Conservation (phyloP, 2,888 invertebrate genomes). For the Steinernema hermaphroditum region DNA sequence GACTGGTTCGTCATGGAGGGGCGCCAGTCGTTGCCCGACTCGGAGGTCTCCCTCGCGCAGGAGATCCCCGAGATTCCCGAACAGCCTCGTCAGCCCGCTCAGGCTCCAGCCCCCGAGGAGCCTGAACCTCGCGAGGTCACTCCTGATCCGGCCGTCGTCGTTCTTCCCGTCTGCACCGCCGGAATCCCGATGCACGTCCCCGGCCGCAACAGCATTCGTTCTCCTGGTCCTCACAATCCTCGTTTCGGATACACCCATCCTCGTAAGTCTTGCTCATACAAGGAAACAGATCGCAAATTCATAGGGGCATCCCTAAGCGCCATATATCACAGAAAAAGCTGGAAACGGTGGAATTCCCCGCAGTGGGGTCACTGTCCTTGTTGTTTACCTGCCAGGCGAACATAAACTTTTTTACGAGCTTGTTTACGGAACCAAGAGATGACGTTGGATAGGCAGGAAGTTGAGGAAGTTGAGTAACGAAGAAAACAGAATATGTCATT, state of each 20-base stretch:
- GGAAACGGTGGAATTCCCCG: no score
- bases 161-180: constrained; percentile 2
- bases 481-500: no score
- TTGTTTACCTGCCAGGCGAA: no score
- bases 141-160: background rate
- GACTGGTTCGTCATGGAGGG: constrained; percentile 12
- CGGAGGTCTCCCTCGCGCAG: background rate
- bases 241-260: constrained; percentile 1
- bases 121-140: background rate
- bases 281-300: no score
- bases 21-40: background rate
- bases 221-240: constrained; percentile 9
- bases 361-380: no score
- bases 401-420: no score
- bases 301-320: no score
- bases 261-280: background rate
- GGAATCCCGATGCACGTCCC: constrained; percentile 22
- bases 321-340: no score
- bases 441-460: no score
- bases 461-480: no score
- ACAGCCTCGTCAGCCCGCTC: background rate
- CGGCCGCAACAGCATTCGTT: constrained; percentile 17
- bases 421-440: no score
- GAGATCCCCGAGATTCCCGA: background rate
- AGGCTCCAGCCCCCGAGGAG: background rate